phyloP scores from a whole-genome alignment of 2,797 vertebrate species.

The Cyprinella venusta region DNA sequence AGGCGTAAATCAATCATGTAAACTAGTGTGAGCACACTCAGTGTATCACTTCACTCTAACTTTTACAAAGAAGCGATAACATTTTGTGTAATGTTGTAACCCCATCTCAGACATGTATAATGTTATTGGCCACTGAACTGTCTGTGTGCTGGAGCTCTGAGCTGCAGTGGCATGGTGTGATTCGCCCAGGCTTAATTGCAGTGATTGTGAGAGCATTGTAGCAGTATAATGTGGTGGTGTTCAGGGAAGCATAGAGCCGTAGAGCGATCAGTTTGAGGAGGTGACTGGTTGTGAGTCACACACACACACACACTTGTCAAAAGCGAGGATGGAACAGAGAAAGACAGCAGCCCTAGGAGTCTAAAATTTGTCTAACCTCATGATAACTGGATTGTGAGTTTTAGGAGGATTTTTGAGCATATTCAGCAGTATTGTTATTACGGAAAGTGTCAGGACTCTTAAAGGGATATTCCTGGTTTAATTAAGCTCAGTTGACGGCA shows the following conservation, averaged over 20 bases:
- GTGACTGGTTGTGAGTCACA: constrained; percentile 43
- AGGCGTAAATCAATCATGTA: not conserved
- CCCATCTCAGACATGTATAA: constrained; percentile 7
- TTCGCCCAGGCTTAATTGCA: constrained; percentile 72
- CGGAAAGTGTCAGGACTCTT: not conserved
- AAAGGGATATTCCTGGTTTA: not conserved
- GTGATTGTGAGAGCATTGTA: constrained; percentile 56
- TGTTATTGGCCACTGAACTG: constrained; percentile 38
- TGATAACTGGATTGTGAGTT: constrained; percentile 9
- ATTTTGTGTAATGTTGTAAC: constrained; percentile 16
- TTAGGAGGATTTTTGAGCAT: not conserved
- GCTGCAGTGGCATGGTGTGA: constrained; percentile 66
- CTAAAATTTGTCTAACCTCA: constrained; percentile 25
- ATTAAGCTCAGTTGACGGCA: not conserved
- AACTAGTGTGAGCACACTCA: not conserved
- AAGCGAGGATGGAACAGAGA: constrained; percentile 16
- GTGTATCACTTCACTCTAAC: not conserved
- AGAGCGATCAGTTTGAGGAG: constrained; percentile 50
- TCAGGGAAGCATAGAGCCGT: constrained; percentile 45
- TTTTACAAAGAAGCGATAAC: constrained; percentile 1
- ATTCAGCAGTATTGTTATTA: constrained; percentile 10
- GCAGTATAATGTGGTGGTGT: constrained; percentile 58
- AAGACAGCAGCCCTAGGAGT: constrained; percentile 18
- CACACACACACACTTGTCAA: constrained; percentile 31
- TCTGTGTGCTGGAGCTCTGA: constrained; percentile 55